These are phyloP conservation scores for Zapus hudsonius DNA, from an alignment of 2,113 vertebrate genomes.

Conservation along the genomic window DNA sequence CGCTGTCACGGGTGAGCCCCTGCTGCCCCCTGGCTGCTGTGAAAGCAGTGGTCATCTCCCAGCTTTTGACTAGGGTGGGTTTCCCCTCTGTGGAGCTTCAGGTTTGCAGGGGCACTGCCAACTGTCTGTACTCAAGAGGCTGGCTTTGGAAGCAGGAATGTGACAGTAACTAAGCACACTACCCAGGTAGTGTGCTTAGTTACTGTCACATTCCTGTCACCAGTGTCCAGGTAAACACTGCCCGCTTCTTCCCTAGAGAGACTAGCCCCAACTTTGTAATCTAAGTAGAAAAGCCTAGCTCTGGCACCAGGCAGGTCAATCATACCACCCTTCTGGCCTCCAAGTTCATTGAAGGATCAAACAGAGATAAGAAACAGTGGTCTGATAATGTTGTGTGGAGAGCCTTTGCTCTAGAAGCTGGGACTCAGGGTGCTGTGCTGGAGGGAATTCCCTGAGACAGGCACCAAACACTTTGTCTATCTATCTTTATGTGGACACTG, in stretches of 20 bases:
- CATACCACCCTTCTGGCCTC: background rate
- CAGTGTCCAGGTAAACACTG: background rate
- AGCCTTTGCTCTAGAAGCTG: background rate
- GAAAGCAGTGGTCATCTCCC: background rate
- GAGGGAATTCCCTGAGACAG: rapidly evolving
- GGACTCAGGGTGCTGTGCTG: background rate
- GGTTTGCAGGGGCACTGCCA: background rate
- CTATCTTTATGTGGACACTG: too few species aligned
- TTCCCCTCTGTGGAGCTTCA: rapidly evolving
- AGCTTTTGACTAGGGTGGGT: rapidly evolving
- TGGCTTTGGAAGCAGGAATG: background rate
- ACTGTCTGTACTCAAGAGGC: rapidly evolving
- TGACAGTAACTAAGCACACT: rapidly evolving
- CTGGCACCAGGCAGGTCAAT: background rate
- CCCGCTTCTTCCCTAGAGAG: background rate
- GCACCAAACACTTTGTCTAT: too few species aligned
- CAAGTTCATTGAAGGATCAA: background rate
- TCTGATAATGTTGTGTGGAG: background rate
- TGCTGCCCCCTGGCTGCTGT: rapidly evolving
- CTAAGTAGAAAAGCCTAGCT: background rate
- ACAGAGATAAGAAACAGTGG: background rate
- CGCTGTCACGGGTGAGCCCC: constrained; percentile 91
- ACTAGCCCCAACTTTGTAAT: background rate
- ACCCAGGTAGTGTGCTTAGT: rapidly evolving
- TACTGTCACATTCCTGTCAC: background rate